These are phyloP conservation scores for Rhabdomys pumilio DNA, from an alignment of 2,797 vertebrate genomes.

Conservation along the genomic window DNA sequence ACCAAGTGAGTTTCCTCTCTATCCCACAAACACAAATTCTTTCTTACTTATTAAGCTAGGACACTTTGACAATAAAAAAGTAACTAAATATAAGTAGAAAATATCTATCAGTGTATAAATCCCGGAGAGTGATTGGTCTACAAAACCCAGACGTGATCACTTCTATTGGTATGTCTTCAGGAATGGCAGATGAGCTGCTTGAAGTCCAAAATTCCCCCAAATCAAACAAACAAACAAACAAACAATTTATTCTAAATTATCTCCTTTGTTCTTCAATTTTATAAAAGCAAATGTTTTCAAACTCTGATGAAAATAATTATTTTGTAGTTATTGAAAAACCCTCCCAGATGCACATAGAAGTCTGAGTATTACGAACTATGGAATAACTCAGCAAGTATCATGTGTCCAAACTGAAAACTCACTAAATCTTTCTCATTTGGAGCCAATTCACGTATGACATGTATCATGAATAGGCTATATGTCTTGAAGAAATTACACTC, in stretches of 20 bases:
- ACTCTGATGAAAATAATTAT: constrained; percentile 1
- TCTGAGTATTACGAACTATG: background rate
- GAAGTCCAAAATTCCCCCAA: background rate
- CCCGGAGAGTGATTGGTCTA: background rate
- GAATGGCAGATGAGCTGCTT: background rate
- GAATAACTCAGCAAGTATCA: background rate
- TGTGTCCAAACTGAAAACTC: background rate
- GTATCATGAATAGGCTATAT: background rate
- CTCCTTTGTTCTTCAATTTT: background rate
- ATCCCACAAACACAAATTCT: background rate
- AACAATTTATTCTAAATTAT: constrained; percentile 51
- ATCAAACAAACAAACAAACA: no score
- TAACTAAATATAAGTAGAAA: background rate
- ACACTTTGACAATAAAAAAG: constrained; percentile 32
- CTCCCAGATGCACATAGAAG: background rate
- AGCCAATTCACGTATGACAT: background rate
- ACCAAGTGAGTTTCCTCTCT: background rate
- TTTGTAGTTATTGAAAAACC: constrained; percentile 35
- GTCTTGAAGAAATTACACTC: background rate
- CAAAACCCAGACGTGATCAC: background rate
- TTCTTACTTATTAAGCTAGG: background rate
- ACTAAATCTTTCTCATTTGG: background rate
- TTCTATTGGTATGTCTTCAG: background rate
- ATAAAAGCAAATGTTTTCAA: background rate
- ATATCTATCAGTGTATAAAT: background rate